A percentile compares a stretch with the other conserved stretches of the same genome.
Conservation (phyloP, 2,888 invertebrate genomes). For the Fragum fragum region DNA sequence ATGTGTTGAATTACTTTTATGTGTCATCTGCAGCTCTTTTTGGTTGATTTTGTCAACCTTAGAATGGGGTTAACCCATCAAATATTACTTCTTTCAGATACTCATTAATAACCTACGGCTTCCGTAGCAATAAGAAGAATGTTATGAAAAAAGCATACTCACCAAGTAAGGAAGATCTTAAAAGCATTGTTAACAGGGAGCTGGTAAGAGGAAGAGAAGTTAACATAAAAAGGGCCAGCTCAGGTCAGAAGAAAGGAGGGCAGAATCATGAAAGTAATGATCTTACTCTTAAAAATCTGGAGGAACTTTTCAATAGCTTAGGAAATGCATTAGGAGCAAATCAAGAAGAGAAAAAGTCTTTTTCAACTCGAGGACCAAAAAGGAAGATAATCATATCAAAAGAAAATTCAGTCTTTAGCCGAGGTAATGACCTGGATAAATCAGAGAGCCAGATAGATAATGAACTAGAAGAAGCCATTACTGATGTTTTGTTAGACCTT, state of each 20-base stretch:
- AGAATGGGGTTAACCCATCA: too few species aligned
- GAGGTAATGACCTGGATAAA: background rate
- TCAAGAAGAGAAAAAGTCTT: background rate
- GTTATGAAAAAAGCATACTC: slow-evolving; percentile 42
- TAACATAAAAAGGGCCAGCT: slow-evolving; percentile 57
- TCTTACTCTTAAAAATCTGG: background rate
- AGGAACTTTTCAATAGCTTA: background rate
- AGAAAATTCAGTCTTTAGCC: background rate
- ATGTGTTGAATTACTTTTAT: too few species aligned
- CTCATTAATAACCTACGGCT: slow-evolving; percentile 46
- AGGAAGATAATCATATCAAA: background rate
- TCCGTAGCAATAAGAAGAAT: slow-evolving; percentile 22
- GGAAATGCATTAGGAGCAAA: background rate
- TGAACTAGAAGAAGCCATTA: background rate
- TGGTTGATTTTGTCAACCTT: too few species aligned
- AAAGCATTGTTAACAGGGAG: slow-evolving; percentile 66
- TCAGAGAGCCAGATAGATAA: background rate
- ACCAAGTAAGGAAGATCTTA: slow-evolving; percentile 54
- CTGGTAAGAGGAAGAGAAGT: slow-evolving; percentile 58
- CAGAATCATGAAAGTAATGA: background rate
- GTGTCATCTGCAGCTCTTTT: too few species aligned
- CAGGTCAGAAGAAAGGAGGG: background rate
- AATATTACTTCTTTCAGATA: slow-evolving; percentile 30
- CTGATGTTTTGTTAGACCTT: slow-evolving; percentile 1
- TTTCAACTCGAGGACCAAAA: background rate